A percentile compares a stretch with the other conserved stretches of the same genome.
Conservation (phyloP, 1,140 invertebrate species). For the Zaprionus africanus region DNA sequence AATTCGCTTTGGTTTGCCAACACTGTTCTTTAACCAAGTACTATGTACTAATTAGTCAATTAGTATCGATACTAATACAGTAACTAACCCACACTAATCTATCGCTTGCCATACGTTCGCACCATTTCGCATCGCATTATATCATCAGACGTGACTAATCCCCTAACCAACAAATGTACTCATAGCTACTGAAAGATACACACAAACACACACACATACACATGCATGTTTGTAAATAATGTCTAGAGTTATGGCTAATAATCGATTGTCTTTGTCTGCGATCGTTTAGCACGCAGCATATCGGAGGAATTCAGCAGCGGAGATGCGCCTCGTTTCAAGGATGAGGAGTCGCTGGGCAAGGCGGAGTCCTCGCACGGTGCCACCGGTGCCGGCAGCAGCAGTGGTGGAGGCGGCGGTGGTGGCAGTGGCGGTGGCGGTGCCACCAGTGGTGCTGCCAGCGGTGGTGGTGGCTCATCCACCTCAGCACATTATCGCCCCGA, state of each 20-base stretch:
- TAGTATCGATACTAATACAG: conserved; percentile 12
- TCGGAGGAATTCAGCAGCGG: conserved; percentile 94
- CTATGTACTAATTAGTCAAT: conserved; percentile 20
- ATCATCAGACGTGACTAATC: conserved; percentile 11
- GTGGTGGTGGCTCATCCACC: conserved; percentile 45
- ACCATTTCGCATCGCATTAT: conserved; percentile 70
- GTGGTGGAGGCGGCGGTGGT: conserved; percentile 9
- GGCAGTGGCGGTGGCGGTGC: conserved; percentile 22
- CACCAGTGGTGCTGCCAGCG: conserved; percentile 7
- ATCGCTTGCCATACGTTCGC: conserved; percentile 59
- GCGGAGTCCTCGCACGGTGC: conserved; percentile 72
- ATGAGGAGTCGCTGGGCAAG: conserved; percentile 87
- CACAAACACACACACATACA: conserved; percentile 24
- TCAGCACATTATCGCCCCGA: conserved; percentile 71
- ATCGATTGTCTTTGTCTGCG: conserved; percentile 48
- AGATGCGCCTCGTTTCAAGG: conserved; percentile 88
- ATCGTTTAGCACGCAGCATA: conserved; percentile 90
- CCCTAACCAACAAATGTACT: conserved; percentile 16
- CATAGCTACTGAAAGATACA: conserved; percentile 24
- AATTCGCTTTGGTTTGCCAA: conserved; percentile 37
- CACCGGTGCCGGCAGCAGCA: conserved; percentile 47
- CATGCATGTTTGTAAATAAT: conserved; percentile 53
- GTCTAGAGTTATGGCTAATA: conserved; percentile 10
- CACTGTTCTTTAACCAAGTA: conserved; percentile 44
- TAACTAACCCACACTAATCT: conserved; percentile 66